phyloP scores from a whole-genome alignment of 2,888 invertebrate genomes.

The Drosophila cracens region DNA sequence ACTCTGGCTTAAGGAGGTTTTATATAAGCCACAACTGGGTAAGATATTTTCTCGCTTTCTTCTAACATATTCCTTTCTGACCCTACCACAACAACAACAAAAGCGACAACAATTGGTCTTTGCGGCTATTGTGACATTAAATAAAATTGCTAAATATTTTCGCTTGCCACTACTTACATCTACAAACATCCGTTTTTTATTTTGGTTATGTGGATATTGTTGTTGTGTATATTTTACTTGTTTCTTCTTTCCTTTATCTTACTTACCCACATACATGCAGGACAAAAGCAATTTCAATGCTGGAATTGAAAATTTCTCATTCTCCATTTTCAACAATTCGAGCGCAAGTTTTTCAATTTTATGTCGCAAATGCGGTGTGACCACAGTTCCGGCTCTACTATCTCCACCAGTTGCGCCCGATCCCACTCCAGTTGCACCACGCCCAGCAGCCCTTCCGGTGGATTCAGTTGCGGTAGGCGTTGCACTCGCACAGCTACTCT shows the following conservation, averaged over 20 bases:
- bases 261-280: conserved; percentile 91
- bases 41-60: neutral
- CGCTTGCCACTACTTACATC: conserved; percentile 19
- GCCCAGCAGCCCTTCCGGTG: conserved; percentile 39
- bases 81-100: conserved; percentile 1
- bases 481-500: conserved; percentile 51
- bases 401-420: conserved; percentile 11
- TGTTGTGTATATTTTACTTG: conserved; percentile 28
- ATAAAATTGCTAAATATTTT: conserved; percentile 68
- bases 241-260: conserved; percentile 21
- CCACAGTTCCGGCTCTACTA: conserved; percentile 72
- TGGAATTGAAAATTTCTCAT: conserved; percentile 89
- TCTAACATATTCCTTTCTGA: neutral
- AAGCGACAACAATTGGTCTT: neutral
- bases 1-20: neutral
- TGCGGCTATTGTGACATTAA: conserved; percentile 51
- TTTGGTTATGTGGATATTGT: conserved; percentile 23
- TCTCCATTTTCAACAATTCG: conserved; percentile 89
- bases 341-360: conserved; percentile 89
- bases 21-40: neutral
- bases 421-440: conserved; percentile 10
- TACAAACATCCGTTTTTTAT: conserved; percentile 23
- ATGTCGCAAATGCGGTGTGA: conserved; percentile 87
- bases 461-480: conserved; percentile 24
- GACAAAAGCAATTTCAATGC: conserved; percentile 91